Evolutionary conservation across 2,797 vertebrate genomes (phyloP).

Genomic region (Naso thynnoides): DNA sequence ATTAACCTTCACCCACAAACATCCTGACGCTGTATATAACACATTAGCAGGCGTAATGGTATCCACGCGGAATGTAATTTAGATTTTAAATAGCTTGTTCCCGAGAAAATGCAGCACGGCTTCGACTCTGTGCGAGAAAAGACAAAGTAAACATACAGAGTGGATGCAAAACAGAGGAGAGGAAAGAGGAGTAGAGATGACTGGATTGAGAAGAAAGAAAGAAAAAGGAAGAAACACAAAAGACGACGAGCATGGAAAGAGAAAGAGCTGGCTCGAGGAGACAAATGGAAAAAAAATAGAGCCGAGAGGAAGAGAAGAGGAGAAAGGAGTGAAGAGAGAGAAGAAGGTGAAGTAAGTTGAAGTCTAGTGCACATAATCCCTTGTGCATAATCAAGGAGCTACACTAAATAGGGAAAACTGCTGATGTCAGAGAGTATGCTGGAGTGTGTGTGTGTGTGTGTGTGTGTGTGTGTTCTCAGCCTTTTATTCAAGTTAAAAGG

Average conservation of each 20-base stretch:
- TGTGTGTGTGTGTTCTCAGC: neutral
- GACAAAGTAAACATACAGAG: neutral
- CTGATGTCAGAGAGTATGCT: constrained; percentile 53
- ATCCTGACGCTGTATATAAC: neutral
- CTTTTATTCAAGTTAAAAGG: constrained; percentile 29
- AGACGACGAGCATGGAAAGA: neutral
- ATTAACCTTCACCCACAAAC: neutral
- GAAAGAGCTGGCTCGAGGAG: neutral
- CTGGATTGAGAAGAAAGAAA: neutral
- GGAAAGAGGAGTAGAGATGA: neutral
- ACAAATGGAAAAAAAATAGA: constrained; percentile 8
- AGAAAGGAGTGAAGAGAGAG: neutral
- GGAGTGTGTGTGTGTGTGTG: constrained; percentile 15
- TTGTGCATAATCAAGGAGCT: constrained; percentile 37
- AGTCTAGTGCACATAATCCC: constrained; percentile 28
- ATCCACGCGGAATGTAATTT: neutral
- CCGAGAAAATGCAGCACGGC: constrained; percentile 10
- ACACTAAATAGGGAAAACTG: constrained; percentile 35
- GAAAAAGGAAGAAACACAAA: neutral
- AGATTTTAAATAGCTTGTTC: neutral
- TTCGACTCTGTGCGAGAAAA: neutral
- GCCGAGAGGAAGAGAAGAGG: neutral
- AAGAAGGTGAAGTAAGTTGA: constrained; percentile 1
- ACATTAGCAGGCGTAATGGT: neutral
- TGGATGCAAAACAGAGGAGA: neutral